phyloP scores from a whole-genome alignment of 2,797 vertebrate genomes.

The Vireo griseus region DNA sequence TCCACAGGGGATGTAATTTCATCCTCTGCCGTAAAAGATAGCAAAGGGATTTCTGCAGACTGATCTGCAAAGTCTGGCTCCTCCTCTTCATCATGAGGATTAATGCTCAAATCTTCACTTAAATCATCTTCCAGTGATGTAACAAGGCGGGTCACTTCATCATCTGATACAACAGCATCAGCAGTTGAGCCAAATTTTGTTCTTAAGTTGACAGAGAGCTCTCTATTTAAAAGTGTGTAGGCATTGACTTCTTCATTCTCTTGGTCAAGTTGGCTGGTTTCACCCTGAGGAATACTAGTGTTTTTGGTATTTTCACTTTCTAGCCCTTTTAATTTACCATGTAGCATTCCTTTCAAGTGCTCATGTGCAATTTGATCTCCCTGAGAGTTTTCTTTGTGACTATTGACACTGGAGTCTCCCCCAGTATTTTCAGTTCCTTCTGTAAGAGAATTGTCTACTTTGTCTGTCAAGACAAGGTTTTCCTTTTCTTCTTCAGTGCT shows the following conservation, averaged over 20 bases:
- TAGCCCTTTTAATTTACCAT: conserved; percentile 67
- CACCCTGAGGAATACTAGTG: conserved; percentile 49
- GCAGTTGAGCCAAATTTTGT: conserved; percentile 84
- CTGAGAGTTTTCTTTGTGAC: conserved; percentile 36
- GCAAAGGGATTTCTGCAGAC: conserved; percentile 65
- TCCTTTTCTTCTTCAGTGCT: neutral
- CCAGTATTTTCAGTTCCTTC: conserved; percentile 28
- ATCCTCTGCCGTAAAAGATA: conserved; percentile 70
- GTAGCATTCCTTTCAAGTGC: conserved; percentile 60
- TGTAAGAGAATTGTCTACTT: neutral
- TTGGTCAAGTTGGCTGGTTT: conserved; percentile 45
- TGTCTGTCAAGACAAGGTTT: neutral
- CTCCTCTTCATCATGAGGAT: conserved; percentile 40
- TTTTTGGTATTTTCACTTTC: conserved; percentile 78
- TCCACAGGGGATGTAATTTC: neutral
- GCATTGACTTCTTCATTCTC: conserved; percentile 63
- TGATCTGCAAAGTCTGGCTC: conserved; percentile 51
- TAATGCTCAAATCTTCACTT: conserved; percentile 57
- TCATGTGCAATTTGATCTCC: conserved; percentile 55
- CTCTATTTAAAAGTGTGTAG: conserved; percentile 71
- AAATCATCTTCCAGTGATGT: conserved; percentile 78
- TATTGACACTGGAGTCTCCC: neutral
- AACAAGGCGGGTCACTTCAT: conserved; percentile 81
- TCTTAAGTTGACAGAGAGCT: conserved; percentile 76
- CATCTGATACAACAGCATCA: conserved; percentile 83